Base-by-base conservation (phyloP, 2,113 vertebrate genomes). In the Marmota flaviventris region DNA sequence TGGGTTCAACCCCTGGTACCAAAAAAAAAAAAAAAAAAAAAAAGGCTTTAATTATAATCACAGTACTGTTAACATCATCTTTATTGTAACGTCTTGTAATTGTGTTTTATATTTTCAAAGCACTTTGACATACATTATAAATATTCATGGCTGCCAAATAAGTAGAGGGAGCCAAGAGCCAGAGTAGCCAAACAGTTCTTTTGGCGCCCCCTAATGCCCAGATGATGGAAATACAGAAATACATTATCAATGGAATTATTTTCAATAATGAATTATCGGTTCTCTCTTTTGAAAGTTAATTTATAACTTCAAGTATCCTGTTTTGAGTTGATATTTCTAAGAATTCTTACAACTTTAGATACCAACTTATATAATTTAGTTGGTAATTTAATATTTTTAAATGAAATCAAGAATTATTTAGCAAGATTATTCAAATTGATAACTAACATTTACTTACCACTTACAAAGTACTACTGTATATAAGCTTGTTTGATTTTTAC, bases 191-290 rank as follows among this genome's bases (percentile, higher is more conserved):
- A 53, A 75, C 79, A 85, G 39, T 86, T 83, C 58, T 78, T 93
- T 61, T 85, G 93, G 82, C 3, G 13, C 77, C 95, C 95, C 39
- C 89, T 96, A 39, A n/a, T 85, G 96, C 20, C 39, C 86, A 95
- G 42, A 88, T 85, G 39, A 85, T 91, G 91, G 61, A 88, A 93
- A 48, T 34, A 85, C 42, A 75, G 67, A 85, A 93, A 48, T 37
- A 85, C 51, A 75, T 90, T 34, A 77, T 24, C 67, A 86, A 95
- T 75, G 37, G 25, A 83, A 77, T 86, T 25, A 45, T 81, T 97
- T 76, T 48, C 29, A 87, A 77, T 58, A 61, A 4, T 3, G 12
- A 58, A 11, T 22, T 7, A 58, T 22, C 27, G 56, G 29, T 93
- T 92, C 37, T 93, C 7, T 69, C n/a, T 58, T 87, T 56, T 67